Conservation (phyloP, 35 echinoderm and acorn worm species). For the Patiria miniata region DNA sequence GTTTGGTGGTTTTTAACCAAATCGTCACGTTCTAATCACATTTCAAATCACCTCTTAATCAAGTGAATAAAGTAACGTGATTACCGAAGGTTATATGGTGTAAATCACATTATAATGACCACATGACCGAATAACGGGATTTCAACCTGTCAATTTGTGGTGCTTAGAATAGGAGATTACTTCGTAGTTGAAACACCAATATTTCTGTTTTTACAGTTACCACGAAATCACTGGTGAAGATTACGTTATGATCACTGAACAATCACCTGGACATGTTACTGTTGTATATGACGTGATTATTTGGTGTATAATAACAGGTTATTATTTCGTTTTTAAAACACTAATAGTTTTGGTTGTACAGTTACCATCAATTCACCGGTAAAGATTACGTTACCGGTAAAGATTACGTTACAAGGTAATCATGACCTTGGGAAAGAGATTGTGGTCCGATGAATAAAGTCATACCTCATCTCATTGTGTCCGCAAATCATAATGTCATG, state of each 20-base stretch:
- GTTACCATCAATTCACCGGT: no score
- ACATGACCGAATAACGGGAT: neutral
- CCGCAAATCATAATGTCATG: no score
- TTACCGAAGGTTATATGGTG: neutral
- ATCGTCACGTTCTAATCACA: neutral
- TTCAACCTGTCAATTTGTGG: neutral
- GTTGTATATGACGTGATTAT: neutral
- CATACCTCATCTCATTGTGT: no score
- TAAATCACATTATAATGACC: neutral
- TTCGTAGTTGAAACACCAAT: neutral
- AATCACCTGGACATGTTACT: neutral
- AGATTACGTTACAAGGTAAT: no score
- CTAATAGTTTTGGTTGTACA: no score
- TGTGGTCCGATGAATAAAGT: no score
- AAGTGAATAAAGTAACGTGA: neutral
- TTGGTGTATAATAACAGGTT: neutral
- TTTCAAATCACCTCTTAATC: neutral
- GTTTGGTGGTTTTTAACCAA: neutral
- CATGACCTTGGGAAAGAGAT: no score
- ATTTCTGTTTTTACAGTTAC: neutral
- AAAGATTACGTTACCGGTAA: no score
- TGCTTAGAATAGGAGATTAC: neutral
- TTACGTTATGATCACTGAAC: neutral
- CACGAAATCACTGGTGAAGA: neutral
- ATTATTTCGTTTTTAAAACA: neutral